Evolutionary conservation across 2,888 invertebrate genomes (phyloP).

Genomic region (Masnerella sp.): DNA sequence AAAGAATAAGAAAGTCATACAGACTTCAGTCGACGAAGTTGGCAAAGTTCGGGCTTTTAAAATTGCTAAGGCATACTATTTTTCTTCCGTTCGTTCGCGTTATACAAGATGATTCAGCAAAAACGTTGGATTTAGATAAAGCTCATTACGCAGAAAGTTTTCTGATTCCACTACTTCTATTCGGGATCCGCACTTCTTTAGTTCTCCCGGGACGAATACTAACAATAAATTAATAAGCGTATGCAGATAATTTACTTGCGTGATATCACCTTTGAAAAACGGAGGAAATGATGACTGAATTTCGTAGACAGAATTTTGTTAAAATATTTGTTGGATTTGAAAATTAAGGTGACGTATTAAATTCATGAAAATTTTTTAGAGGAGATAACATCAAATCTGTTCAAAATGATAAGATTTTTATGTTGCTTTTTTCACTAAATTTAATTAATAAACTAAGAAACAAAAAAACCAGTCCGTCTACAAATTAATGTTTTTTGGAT

Average conservation of each 20-base stretch:
- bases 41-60: slow-evolving; percentile 31
- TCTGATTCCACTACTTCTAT: slow-evolving; percentile 15
- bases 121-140: slow-evolving; percentile 43
- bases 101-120: slow-evolving; percentile 42
- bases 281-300: neutral
- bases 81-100: slow-evolving; percentile 29
- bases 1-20: slow-evolving; percentile 17
- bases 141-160: slow-evolving; percentile 35
- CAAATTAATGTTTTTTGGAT: no score
- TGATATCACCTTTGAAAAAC: no score
- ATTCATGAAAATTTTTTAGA: no score
- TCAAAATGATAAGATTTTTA: no score
- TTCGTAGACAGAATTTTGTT: no score
- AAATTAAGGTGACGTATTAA: no score
- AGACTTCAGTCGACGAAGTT: slow-evolving; percentile 23
- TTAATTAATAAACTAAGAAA: no score
- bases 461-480: no score
- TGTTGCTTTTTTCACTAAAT: no score
- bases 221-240: slow-evolving; percentile 14
- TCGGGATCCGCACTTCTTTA: slow-evolving; percentile 11
- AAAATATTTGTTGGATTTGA: no score
- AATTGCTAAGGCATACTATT: slow-evolving; percentile 34
- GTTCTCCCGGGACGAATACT: neutral
- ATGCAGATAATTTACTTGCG: slow-evolving; percentile 15
- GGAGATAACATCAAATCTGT: no score